These are phyloP conservation scores for Chydorus sphaericus DNA, from an alignment of 2,888 invertebrate species.

Conservation along the genomic window DNA sequence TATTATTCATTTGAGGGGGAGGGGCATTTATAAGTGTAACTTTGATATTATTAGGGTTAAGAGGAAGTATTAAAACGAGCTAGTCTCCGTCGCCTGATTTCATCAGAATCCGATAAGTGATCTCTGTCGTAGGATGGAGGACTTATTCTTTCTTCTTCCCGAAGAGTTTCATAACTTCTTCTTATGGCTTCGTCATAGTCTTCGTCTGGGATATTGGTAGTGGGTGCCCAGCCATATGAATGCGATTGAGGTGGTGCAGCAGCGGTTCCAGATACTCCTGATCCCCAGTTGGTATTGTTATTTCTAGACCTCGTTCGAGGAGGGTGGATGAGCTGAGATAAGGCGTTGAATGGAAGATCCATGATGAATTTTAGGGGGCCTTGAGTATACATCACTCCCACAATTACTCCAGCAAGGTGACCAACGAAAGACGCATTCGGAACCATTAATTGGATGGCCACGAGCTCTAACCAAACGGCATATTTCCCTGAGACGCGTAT, in stretches of 20 bases:
- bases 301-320: background rate
- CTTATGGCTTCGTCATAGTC: conserved; percentile 6
- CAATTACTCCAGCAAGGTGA: conserved; percentile 45
- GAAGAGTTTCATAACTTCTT: conserved; percentile 3
- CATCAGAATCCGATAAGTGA: background rate
- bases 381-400: conserved; percentile 40
- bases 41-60: no score
- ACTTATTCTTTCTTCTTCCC: background rate
- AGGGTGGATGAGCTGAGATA: background rate
- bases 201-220: background rate
- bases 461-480: conserved; percentile 44
- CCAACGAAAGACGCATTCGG: conserved; percentile 47
- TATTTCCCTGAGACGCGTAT: conserved; percentile 35
- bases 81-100: background rate
- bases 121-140: background rate
- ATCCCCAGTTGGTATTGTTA: background rate
- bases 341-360: background rate
- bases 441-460: conserved; percentile 42
- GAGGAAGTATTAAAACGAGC: conserved; percentile 4
- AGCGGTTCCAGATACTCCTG: background rate
- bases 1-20: no score
- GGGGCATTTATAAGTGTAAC: no score
- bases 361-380: conserved; percentile 28
- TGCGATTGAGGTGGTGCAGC: background rate
- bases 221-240: background rate